Conservation (phyloP, 2,888 invertebrate species). For the Eudasyphora cyanicolor region DNA sequence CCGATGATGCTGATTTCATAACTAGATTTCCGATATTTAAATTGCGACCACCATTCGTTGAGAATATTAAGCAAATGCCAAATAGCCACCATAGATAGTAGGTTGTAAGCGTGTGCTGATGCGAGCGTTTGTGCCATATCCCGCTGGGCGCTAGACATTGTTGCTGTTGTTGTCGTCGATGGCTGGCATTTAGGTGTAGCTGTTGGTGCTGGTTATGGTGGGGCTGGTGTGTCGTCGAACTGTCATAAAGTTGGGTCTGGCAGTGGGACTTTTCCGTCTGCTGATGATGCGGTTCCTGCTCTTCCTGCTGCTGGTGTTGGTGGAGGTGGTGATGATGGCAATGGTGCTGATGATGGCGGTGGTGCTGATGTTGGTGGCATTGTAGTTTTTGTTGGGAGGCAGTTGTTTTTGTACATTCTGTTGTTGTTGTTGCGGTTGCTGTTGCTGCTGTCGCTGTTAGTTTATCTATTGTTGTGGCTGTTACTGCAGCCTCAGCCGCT, state of each 20-base stretch:
- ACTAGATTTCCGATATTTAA: conserved; percentile 64
- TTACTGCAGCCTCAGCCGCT: conserved; percentile 59
- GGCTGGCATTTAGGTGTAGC: conserved; percentile 35
- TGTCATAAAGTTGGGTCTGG: no score
- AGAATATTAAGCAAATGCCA: conserved; percentile 73
- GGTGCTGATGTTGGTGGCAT: conserved; percentile 29
- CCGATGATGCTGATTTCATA: conserved; percentile 53
- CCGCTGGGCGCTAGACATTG: no score
- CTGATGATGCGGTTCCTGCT: conserved; percentile 38
- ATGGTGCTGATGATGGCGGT: conserved; percentile 34
- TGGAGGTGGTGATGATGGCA: conserved; percentile 30
- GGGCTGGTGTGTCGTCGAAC: conserved; percentile 42
- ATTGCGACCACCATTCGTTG: conserved; percentile 71
- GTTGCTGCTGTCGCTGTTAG: conserved; percentile 50
- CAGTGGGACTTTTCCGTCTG: conserved; percentile 43
- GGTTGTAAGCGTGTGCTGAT: conserved; percentile 69
- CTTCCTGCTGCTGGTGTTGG: conserved; percentile 17
- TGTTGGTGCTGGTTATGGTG: conserved; percentile 24
- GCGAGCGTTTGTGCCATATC: conserved; percentile 58
- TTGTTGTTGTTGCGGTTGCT: conserved; percentile 56
- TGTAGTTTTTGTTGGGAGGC: conserved; percentile 36
- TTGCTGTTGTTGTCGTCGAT: conserved; percentile 40
- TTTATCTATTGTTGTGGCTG: conserved; percentile 38
- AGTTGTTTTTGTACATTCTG: conserved; percentile 55
- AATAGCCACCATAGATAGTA: conserved; percentile 75